Base-by-base conservation (phyloP, 64 coral and sea anemone species). In the Montipora capricornis region DNA sequence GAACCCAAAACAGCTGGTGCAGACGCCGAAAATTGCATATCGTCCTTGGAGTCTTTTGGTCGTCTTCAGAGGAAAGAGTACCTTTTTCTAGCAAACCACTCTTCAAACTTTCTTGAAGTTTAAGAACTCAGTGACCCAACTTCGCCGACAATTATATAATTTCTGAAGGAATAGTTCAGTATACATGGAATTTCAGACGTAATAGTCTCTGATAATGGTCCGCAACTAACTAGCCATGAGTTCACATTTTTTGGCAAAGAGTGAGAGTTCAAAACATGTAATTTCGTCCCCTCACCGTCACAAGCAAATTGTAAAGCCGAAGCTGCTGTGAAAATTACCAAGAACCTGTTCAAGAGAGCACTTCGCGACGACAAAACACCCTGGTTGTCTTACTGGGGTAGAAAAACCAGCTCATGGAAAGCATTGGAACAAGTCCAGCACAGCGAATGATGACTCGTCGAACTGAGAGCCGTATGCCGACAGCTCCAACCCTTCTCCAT, bases 1-100 rank as follows among this genome's bases (percentile, higher is more conserved):
- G 8, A 75, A 77, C 20, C 19, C 87, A 10, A 89, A 61, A 49
- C 1, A 67, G 53, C 73, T 73, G 4, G 58, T 77, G 71, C 48
- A 76, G 73, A 52, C 73, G 47, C 48, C 20, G 11, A 49, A 74
- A 12, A 20, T 89, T 19, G 73, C 87, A 3, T 29, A 29, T 29
- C 29, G 29, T 29, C 29, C 29, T 26, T 7, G 82, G 19, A 14
- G 17, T 59, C 19, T 85, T 59, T 10, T 22, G 19, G 26, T 26
- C 26, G 26, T n/a, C 52, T 85, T 55, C 26, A 67, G 17, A 44
- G 11, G 1, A 89, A 78, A 61, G 74, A 53, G 52, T 77, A 89
- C 19, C 13, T 89, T 2, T 71, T 77, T 2, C 2, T 89, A 49
- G 74, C 62, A 16, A 73, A 89, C 20, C 77, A 89, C 20, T 89